Conservation (phyloP, 2,113 vertebrate species). For the Ornithorhynchus anatinus region DNA sequence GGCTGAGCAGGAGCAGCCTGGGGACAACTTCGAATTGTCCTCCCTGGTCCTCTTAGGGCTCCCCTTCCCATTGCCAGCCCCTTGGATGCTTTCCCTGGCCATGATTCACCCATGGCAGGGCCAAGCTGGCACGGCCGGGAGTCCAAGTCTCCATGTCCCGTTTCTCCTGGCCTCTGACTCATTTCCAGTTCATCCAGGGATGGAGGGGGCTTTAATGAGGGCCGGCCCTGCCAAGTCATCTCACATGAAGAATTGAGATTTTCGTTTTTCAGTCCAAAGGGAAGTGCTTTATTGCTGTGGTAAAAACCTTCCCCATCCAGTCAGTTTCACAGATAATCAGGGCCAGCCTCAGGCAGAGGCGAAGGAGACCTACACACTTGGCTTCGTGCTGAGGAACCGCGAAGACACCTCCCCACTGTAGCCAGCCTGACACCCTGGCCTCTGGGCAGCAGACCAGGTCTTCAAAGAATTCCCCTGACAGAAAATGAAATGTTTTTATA, state of each 20-base stretch:
- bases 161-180: background rate
- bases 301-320: background rate
- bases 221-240: constrained; percentile 6
- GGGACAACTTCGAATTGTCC: too few relatives aligned
- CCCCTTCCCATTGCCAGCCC: too few relatives aligned
- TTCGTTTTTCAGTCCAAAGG: constrained; percentile 16
- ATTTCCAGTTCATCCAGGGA: constrained; percentile 22
- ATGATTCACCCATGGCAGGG: too few relatives aligned
- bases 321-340: constrained; percentile 27
- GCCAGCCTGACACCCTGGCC: too few relatives aligned
- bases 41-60: too few relatives aligned
- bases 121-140: too few relatives aligned
- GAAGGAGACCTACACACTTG: background rate
- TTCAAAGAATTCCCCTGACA: too few relatives aligned
- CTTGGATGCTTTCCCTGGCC: too few relatives aligned
- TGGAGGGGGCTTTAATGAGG: constrained; percentile 12
- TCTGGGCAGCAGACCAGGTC: too few relatives aligned
- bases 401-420: background rate
- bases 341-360: background rate
- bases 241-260: constrained; percentile 5
- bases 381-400: background rate
- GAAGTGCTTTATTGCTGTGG: constrained; percentile 13
- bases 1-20: too few relatives aligned
- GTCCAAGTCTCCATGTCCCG: constrained; percentile 30
- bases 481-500: too few relatives aligned